Percentiles rank a stretch among this genome's conserved stretches.
These are phyloP conservation scores for Trachymyrmex cornetzi DNA, from an alignment of 1,140 invertebrate genomes.

Conservation along the genomic window DNA sequence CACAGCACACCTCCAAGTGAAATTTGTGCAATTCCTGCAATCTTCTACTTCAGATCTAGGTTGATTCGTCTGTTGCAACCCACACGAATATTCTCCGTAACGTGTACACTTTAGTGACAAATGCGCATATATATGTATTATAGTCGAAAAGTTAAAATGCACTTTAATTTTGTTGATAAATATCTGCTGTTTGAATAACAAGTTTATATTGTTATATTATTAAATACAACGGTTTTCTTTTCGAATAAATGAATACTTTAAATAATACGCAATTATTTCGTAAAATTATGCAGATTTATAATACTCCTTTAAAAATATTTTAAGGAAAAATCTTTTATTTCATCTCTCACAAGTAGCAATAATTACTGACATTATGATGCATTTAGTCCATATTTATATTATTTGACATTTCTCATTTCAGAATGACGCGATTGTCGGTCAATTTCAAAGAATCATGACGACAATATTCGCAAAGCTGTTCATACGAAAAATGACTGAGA, in stretches of 20 bases:
- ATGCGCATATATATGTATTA: background rate
- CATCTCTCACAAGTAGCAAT: background rate
- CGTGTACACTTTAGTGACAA: conserved; percentile 54
- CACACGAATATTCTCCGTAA: conserved; percentile 66
- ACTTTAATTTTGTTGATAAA: background rate
- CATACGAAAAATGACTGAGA: conserved; percentile 17
- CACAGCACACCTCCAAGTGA: conserved; percentile 72
- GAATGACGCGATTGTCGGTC: conserved; percentile 3
- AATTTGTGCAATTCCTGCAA: conserved; percentile 78
- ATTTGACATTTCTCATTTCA: background rate
- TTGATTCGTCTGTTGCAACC: conserved; percentile 74
- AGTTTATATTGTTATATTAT: background rate
- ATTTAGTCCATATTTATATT: background rate
- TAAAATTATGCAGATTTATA: background rate
- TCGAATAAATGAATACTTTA: background rate
- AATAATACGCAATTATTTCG: background rate
- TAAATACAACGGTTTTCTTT: background rate
- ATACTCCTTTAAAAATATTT: background rate
- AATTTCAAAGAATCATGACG: conserved; percentile 43
- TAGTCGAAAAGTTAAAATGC: background rate
- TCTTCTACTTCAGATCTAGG: conserved; percentile 79
- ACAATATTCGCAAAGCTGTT: conserved; percentile 16
- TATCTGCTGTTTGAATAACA: background rate
- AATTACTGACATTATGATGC: conserved; percentile 6
- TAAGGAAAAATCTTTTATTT: background rate